A percentile compares a stretch with the other conserved stretches of the same genome.
phyloP scores from a whole-genome alignment of 2,797 vertebrate species.

The Peromyscus aztecus region DNA sequence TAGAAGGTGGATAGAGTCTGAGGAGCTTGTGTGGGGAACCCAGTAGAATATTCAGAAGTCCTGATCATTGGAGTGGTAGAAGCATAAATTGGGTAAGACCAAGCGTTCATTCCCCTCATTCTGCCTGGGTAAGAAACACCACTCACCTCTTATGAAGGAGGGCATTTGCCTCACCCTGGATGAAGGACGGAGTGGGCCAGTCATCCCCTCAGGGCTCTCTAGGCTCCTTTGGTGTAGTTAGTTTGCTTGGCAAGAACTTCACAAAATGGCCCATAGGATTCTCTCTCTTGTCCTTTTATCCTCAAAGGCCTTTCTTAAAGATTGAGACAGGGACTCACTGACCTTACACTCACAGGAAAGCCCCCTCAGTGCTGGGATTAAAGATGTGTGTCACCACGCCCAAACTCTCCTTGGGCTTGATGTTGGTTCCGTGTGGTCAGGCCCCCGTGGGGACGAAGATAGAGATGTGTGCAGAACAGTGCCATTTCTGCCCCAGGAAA shows the following conservation, averaged over 20 bases:
- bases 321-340: neutral
- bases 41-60: neutral
- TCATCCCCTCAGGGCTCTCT: neutral
- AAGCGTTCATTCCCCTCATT: neutral
- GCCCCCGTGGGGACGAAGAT: neutral
- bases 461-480: neutral
- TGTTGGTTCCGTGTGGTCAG: neutral
- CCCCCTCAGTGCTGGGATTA: neutral
- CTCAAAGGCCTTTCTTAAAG: neutral
- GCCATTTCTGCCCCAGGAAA: neutral
- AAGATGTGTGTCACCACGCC: neutral
- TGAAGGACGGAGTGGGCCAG: neutral
- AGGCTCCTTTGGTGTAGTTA: neutral
- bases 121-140: neutral
- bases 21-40: neutral
- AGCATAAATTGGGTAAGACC: neutral
- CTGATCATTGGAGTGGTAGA: neutral
- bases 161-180: neutral
- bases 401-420: neutral
- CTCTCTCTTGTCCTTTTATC: neutral
- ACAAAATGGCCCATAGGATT: neutral
- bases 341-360: neutral
- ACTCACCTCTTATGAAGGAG: neutral
- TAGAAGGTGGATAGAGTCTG: neutral
- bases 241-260: neutral